phyloP scores from a whole-genome alignment of 2,797 vertebrate species.

The Diplodus puntazzo region DNA sequence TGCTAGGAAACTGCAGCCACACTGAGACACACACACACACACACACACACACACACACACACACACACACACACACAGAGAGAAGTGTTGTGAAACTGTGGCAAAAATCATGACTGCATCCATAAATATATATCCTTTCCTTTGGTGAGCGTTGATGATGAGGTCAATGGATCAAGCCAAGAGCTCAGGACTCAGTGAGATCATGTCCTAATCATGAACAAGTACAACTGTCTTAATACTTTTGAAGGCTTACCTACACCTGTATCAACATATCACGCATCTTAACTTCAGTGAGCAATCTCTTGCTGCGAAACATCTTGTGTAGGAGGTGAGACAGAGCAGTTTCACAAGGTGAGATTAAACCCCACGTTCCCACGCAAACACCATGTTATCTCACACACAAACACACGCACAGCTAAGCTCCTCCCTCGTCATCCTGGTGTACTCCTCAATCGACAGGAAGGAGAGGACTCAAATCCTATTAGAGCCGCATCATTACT shows the following conservation, averaged over 20 bases:
- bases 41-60: no score
- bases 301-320: conserved; percentile 5
- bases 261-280: background rate
- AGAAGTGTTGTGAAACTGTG: background rate
- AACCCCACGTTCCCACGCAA: conserved; percentile 23
- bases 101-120: background rate
- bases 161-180: background rate
- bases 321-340: conserved; percentile 6
- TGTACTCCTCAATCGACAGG: conserved; percentile 65
- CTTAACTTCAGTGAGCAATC: no score
- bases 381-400: conserved; percentile 39
- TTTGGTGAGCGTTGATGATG: background rate
- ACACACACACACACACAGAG: no score
- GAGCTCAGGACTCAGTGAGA: background rate
- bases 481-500: conserved; percentile 82
- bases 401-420: conserved; percentile 13
- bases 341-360: conserved; percentile 37
- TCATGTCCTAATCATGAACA: background rate
- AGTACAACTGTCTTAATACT: background rate
- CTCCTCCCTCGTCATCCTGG: conserved; percentile 56
- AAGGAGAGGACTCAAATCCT: conserved; percentile 79
- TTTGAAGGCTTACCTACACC: background rate
- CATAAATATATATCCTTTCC: no score
- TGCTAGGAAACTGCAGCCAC: conserved; percentile 58
- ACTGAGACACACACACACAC: conserved; percentile 14